A percentile compares a stretch with the other conserved stretches of the same genome.
Evolutionary conservation across 2,797 vertebrate genomes (phyloP).

Genomic region (Aldrovandia affinis): DNA sequence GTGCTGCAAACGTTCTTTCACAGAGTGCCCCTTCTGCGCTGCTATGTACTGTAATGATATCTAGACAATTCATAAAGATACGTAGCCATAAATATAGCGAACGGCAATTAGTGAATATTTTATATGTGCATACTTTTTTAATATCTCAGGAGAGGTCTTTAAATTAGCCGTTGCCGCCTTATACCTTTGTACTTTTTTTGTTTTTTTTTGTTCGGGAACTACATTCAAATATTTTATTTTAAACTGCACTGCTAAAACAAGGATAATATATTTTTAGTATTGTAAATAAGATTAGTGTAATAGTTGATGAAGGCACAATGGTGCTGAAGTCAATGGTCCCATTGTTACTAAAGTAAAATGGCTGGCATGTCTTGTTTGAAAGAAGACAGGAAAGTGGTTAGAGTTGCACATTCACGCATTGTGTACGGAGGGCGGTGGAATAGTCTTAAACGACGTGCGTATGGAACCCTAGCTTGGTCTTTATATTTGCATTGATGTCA

Average conservation of each 20-base stretch:
- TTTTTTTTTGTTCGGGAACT: neutral
- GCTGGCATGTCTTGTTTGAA: neutral
- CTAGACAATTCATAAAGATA: neutral
- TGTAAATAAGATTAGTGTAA: constrained; percentile 20
- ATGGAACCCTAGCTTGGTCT: neutral
- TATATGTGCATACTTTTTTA: constrained; percentile 8
- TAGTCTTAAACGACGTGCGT: neutral
- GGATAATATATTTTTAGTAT: constrained; percentile 20
- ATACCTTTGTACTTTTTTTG: neutral
- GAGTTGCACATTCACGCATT: too few species aligned
- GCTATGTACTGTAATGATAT: neutral
- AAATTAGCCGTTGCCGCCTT: neutral
- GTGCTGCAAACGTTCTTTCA: neutral
- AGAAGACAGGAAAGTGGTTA: neutral
- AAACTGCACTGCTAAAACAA: constrained; percentile 22
- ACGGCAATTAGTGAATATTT: neutral
- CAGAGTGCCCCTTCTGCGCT: neutral
- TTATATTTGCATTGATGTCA: neutral
- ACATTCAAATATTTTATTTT: constrained; percentile 13
- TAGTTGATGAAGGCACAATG: constrained; percentile 26
- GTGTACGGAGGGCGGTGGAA: neutral
- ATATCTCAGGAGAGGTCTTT: constrained; percentile 32
- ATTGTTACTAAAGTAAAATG: neutral
- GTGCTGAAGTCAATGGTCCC: neutral
- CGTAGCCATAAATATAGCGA: neutral